Evolutionary conservation across 2,888 invertebrate genomes (phyloP), one percentile per base, ranked within the genome.

Genomic region (Lymantria dispar): DNA sequence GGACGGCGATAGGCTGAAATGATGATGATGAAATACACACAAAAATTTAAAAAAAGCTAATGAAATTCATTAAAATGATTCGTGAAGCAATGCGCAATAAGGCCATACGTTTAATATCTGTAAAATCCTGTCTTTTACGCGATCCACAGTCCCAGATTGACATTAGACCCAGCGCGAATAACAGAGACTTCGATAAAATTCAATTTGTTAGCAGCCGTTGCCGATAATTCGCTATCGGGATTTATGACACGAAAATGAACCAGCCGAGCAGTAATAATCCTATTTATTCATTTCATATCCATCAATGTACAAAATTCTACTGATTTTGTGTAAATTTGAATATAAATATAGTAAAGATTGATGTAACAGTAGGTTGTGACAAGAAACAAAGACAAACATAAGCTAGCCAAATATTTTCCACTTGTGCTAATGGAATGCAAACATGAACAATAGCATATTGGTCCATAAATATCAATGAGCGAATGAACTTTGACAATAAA

Each of bases 341-440:
- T 10, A 33, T 10, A 43, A 47, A 30, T 22, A 15, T 36, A 13
- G 37, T 47, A 30, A 51, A 54, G 48, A 45, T 36, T 30, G 11
- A 11, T 30, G 45, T 45, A 36, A 31, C 44, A 45, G 52, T 52
- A 39, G 54, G 48, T 67, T 44, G 22, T 48, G 40, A 47, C 45
- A 30, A 45, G 38, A 51, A 14, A 45, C 48, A 48, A 47, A 58
- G 50, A 61, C 63, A 67, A 61, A 63, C 59, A 62, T 52, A 62
- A 60, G 58, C 55, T 60, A 60, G 68, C 58, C 58, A 68, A 66
- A 62, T 60, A 73, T 57, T 71, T 72, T 71, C 75, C 62, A 5
- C 72, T 73, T 56, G 60, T 71, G 58, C 53, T 76, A 74, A 76
- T 76, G 72, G 64, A 72, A 74, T 70, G 63, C 73, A 76, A 78